Conservation (phyloP, 2,113 vertebrate species). For the Thalassoma bifasciatum region DNA sequence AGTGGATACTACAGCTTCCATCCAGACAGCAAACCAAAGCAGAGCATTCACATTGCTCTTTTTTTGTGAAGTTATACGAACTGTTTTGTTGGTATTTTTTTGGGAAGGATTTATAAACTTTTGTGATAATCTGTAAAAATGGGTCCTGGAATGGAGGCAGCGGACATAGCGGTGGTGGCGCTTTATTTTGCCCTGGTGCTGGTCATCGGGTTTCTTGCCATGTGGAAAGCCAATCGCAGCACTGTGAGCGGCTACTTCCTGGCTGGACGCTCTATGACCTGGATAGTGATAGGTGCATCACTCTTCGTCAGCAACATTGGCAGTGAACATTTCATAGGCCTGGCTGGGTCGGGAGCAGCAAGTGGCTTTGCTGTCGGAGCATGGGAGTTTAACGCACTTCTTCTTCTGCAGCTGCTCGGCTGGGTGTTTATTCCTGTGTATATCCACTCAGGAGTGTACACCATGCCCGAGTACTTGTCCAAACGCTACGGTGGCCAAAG, state of each 20-base stretch:
- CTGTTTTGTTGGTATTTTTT: slow-evolving; percentile 7
- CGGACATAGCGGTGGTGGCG: slow-evolving; percentile 95
- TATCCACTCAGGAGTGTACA: slow-evolving; percentile 95
- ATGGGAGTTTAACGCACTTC: slow-evolving; percentile 98
- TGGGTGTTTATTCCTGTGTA: slow-evolving; percentile 99
- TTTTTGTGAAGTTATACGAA: slow-evolving; percentile 10
- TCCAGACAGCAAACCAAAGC: slow-evolving; percentile 96
- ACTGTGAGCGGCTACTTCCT: slow-evolving; percentile 98
- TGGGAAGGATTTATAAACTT: slow-evolving; percentile 12
- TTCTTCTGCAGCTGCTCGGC: slow-evolving; percentile 97
- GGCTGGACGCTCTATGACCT: slow-evolving; percentile 97
- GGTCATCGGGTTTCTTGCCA: slow-evolving; percentile 94
- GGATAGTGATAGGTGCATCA: slow-evolving; percentile 95
- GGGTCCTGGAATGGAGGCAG: slow-evolving; percentile 90
- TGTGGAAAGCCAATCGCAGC: slow-evolving; percentile 97
- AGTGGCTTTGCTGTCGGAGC: slow-evolving; percentile 98
- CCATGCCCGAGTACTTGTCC: slow-evolving; percentile 98
- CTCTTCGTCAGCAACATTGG: slow-evolving; percentile 99
- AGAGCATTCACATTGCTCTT: slow-evolving; percentile 60
- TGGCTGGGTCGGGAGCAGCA: slow-evolving; percentile 97
- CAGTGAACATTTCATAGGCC: slow-evolving; percentile 99
- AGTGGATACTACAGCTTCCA: slow-evolving; percentile 88
- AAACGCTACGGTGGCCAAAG: slow-evolving; percentile 96
- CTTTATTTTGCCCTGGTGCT: slow-evolving; percentile 97
- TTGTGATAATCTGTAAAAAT: slow-evolving; percentile 78